Conservation (phyloP, 1,140 invertebrate genomes). For the Antheraea mylitta region DNA sequence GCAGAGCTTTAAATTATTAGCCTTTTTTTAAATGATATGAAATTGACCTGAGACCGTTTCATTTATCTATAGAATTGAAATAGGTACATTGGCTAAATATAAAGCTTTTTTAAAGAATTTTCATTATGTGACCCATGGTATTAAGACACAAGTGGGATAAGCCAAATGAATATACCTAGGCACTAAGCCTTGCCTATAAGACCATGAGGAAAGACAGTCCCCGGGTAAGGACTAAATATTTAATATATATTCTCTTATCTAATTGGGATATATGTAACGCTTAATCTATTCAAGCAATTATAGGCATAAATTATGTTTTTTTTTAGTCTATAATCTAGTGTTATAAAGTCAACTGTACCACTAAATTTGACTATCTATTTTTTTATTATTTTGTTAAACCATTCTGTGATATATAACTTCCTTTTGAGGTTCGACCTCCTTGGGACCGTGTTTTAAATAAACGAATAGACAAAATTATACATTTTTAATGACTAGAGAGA, state of each 20-base stretch:
- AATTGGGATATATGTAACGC: slow-evolving; percentile 11
- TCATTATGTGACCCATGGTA: no score
- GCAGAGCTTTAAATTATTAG: slow-evolving; percentile 1
- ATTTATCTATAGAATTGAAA: no score
- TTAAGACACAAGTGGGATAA: not conserved
- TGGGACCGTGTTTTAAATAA: not conserved
- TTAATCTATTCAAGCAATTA: slow-evolving; percentile 20
- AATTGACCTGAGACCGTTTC: no score
- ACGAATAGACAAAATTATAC: not conserved
- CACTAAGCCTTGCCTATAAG: not conserved
- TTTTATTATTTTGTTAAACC: slow-evolving; percentile 7
- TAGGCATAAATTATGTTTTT: slow-evolving; percentile 21
- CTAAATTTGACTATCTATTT: slow-evolving; percentile 29
- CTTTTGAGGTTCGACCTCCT: slow-evolving; percentile 13
- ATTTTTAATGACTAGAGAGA: not conserved
- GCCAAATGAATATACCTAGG: not conserved
- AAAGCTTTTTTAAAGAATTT: no score
- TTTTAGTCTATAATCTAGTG: slow-evolving; percentile 14
- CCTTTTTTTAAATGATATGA: not conserved
- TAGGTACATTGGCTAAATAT: no score
- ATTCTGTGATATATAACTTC: slow-evolving; percentile 14
- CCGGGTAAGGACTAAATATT: slow-evolving; percentile 7
- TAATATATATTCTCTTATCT: slow-evolving; percentile 8
- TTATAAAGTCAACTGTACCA: not conserved
- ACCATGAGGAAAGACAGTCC: not conserved